Percentiles rank a stretch among this genome's conserved stretches.
Evolutionary conservation across 2,113 vertebrate species (phyloP).

Genomic region (Jaculus jaculus): DNA sequence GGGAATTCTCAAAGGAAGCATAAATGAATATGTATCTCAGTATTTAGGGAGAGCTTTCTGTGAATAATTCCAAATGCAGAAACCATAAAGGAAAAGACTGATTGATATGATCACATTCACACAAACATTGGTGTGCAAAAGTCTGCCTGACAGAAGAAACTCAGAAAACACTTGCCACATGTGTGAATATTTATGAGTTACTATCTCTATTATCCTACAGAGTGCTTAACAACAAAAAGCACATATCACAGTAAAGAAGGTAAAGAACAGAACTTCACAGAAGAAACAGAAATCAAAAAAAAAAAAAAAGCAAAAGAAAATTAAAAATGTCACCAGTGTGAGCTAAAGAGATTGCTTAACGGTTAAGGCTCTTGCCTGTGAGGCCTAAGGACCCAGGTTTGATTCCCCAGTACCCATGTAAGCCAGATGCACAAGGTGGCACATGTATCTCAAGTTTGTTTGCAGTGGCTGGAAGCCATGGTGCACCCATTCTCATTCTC

Average conservation of each 20-base stretch:
- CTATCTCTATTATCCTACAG: neutral
- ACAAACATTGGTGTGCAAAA: neutral
- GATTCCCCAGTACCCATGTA: no score
- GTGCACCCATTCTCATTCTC: no score
- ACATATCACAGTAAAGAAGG: neutral
- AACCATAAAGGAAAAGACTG: neutral
- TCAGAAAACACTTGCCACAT: neutral
- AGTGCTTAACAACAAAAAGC: neutral
- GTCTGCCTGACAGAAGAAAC: neutral
- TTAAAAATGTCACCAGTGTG: no score
- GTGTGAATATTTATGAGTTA: neutral
- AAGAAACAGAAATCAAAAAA: constrained; percentile 8
- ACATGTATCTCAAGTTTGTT: no score
- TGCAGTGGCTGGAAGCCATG: no score
- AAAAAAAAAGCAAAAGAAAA: no score
- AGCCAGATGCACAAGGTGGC: no score
- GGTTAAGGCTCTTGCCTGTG: no score
- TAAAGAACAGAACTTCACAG: neutral
- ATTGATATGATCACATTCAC: neutral
- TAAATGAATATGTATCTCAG: neutral
- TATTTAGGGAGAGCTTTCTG: neutral
- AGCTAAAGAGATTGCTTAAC: no score
- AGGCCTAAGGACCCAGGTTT: no score
- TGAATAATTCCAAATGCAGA: constrained; percentile 34
- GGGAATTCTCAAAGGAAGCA: neutral